These are phyloP conservation scores for Hydrolagus affinis DNA, from an alignment of 2,113 vertebrate species.

Conservation along the genomic window DNA sequence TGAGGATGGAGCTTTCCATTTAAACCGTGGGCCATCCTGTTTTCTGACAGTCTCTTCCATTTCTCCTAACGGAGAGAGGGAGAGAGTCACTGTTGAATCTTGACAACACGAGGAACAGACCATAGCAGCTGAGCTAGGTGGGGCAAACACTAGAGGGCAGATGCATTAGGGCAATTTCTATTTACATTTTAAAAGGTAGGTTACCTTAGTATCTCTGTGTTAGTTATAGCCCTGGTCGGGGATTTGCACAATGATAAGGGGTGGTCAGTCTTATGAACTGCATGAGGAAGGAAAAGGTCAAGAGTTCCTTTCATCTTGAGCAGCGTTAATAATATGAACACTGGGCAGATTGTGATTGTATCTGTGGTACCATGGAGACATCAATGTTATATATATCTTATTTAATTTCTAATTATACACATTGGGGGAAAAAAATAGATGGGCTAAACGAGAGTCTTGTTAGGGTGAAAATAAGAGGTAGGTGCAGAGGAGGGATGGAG, in stretches of 20 bases:
- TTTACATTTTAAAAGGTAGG: too few relatives aligned
- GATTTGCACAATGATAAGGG: neutral
- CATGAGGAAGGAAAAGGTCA: neutral
- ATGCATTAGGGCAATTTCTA: neutral
- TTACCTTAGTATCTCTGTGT: too few relatives aligned
- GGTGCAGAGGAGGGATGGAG: too few relatives aligned
- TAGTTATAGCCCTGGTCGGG: too few relatives aligned
- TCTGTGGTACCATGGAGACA: too few relatives aligned
- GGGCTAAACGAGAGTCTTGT: too few relatives aligned
- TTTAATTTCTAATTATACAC: neutral
- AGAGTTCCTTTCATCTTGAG: neutral
- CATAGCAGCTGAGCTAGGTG: neutral
- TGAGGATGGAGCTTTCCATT: neutral
- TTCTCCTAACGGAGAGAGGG: neutral
- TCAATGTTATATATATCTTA: neutral
- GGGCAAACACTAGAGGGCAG: neutral
- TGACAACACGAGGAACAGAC: constrained; percentile 1
- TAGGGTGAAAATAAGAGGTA: too few relatives aligned
- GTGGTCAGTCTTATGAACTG: neutral
- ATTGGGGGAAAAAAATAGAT: too few relatives aligned
- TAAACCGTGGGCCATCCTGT: neutral
- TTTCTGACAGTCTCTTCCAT: neutral
- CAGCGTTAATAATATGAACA: neutral
- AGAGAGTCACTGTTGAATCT: neutral
- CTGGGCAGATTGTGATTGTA: neutral